Base-by-base conservation (phyloP, 2,888 invertebrate genomes). In the Phyto melanocephala region DNA sequence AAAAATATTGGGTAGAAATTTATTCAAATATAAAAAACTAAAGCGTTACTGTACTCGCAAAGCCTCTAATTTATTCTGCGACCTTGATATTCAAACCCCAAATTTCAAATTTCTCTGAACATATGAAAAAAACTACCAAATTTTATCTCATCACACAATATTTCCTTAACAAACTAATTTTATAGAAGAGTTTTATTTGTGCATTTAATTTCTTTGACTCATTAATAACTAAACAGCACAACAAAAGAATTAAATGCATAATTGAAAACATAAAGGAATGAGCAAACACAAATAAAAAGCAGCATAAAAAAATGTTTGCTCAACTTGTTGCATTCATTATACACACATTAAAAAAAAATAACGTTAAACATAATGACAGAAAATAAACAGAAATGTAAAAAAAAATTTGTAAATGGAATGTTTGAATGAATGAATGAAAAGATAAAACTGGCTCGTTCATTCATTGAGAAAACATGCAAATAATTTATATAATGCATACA, bases 261-360 rank as follows among this genome's bases (percentile, higher is more conserved):
- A 67, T 68, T 74, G 24, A 58, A 33, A 50, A 74, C 60, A 60
- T 37, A 72, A 58, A 45, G 47, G 13, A 42, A 45, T 42, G 52
- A 22, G 13, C 28, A 58, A 22, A 42, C 24, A 70, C 15, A 47
- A 42, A 56, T 35, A 52, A 40, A 45, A 67, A 67, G 8, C 33
- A 24, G 11, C 4, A 15, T 77, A 17, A 52, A 62, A 77, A 68
- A 62, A 70, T 78, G 68, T 74, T 78, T 81, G 81, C 68, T 74
- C 63, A 81, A 81, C 81, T 81, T 81, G 81, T 81, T 81, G 81
- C 81, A 81, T 81, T 81, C 63, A 74, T 56, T 58, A 56, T 56
- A 45, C n/a, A n/a, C 28, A 28, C 67, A 37, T 33, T 70, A 17
- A 3, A n/a, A n/a, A 50, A 35, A 33, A 35, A 42, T 6, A 50